Evolutionary conservation across 2,797 vertebrate genomes (phyloP).

Genomic region (Enteromius mattozi): DNA sequence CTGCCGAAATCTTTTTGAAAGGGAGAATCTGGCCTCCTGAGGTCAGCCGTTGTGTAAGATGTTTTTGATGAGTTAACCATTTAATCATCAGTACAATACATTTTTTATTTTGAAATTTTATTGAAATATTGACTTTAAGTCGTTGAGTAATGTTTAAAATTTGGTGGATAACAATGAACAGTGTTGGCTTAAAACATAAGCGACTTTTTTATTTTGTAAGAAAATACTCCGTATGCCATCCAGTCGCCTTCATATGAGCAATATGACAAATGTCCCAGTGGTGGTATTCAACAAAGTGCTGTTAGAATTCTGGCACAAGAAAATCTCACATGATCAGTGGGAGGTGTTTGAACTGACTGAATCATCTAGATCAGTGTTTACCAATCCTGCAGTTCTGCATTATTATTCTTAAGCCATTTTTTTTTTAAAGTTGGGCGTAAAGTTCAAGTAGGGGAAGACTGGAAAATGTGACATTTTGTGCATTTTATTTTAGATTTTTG

Average conservation of each 20-base stretch:
- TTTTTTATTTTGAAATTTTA: background rate
- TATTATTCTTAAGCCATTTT: background rate
- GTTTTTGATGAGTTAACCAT: constrained; percentile 13
- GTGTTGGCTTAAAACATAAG: background rate
- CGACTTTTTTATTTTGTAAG: background rate
- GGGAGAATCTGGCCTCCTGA: constrained; percentile 24
- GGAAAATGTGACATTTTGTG: background rate
- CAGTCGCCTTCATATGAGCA: background rate
- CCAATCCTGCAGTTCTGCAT: background rate
- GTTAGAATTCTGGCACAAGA: constrained; percentile 1
- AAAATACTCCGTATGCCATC: background rate
- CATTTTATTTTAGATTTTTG: background rate
- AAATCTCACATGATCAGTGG: constrained; percentile 7
- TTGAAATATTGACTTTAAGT: background rate
- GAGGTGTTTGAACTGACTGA: constrained; percentile 1
- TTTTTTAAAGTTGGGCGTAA: background rate
- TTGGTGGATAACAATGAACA: constrained; percentile 8
- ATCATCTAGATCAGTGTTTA: constrained; percentile 2
- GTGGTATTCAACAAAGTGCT: background rate
- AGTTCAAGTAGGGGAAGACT: background rate
- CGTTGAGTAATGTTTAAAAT: background rate
- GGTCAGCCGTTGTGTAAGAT: background rate
- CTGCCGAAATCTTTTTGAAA: constrained; percentile 39
- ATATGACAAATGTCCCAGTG: background rate
- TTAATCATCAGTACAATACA: background rate